Evolutionary conservation across 2,888 invertebrate genomes (phyloP), one percentile per base, ranked within the genome.

Genomic region (Beris chalybata): DNA sequence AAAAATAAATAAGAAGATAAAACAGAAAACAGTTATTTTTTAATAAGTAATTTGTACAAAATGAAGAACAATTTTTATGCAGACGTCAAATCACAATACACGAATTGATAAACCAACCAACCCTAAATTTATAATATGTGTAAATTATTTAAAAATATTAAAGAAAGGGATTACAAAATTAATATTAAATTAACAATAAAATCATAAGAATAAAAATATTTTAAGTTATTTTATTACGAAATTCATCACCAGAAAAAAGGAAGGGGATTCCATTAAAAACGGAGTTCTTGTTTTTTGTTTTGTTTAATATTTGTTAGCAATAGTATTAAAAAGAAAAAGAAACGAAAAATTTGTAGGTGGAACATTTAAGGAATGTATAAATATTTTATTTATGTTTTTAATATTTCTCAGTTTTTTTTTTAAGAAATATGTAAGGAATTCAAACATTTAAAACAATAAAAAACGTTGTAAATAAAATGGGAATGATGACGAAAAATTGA

Each of bases 201-300:
- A 38, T 7, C 38, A 38, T 38, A 38, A 38, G 9, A 38, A 38
- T 4, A 38, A 4, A 9, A 38, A 38, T 38, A 38, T 38, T 38
- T 38, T 38, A 1, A 38, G 38, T 38, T 38, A 38, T 38, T 38
- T 38, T 38, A 38, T 7, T 38, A 38, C 38, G 38, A 38, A 38
- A 38, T 22, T 22, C 68, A 68, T 32, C 54, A 65, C 38, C 2
- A 61, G 65, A 57, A 66, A 70, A 66, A 65, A 48, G 47, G 59
- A 64, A 69, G 61, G 57, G 65, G 52, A 67, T 67, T 69, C 69
- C 69, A 67, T 67, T 65, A 48, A 48, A n/a, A 48, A 48, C 65
- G 47, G 43, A 43, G 30, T 44, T 3, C 22, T 22, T n/a, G n/a
- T n/a, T 22, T 22, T 22, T 22, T 22, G 13, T 15, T 55, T 61